Percentiles rank a stretch among this genome's conserved stretches.
phyloP scores from a whole-genome alignment of 2,113 vertebrate genomes.

The Crocuta crocuta region DNA sequence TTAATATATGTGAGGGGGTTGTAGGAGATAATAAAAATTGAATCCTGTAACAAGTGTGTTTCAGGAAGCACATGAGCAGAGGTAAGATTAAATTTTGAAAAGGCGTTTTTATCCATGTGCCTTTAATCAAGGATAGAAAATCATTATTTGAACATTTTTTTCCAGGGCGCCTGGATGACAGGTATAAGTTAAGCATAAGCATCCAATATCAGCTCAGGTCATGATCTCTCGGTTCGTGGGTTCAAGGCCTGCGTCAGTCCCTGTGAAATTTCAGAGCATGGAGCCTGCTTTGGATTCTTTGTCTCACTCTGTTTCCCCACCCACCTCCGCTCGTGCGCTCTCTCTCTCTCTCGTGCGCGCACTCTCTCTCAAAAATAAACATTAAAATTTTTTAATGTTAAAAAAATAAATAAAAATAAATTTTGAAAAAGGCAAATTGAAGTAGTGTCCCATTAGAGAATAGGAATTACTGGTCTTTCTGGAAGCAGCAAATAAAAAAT shows the following conservation, averaged over 20 bases:
- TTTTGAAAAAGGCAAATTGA: not conserved
- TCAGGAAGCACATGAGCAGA: constrained; percentile 30
- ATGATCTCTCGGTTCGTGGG: not conserved
- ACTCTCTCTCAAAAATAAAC: not conserved
- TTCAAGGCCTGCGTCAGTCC: not conserved
- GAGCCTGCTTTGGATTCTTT: not conserved
- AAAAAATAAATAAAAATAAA: not conserved
- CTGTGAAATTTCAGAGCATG: too few species aligned
- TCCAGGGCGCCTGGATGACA: not conserved
- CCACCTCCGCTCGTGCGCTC: not conserved
- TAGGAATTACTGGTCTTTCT: constrained; percentile 32
- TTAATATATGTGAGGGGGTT: not conserved
- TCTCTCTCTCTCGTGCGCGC: not conserved
- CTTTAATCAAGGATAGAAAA: not conserved
- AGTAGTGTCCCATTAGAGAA: not conserved
- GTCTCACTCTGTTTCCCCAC: not conserved
- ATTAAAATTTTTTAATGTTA: too few species aligned
- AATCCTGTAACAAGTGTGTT: not conserved
- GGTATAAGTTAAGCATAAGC: not conserved
- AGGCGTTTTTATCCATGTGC: not conserved
- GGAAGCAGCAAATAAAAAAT: constrained; percentile 24
- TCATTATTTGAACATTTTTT: constrained; percentile 21
- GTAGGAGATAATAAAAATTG: constrained; percentile 17
- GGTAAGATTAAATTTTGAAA: constrained; percentile 31
- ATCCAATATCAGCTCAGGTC: not conserved